phyloP scores from a whole-genome alignment of 2,113 vertebrate species.

The Corythoichthys intestinalis region DNA sequence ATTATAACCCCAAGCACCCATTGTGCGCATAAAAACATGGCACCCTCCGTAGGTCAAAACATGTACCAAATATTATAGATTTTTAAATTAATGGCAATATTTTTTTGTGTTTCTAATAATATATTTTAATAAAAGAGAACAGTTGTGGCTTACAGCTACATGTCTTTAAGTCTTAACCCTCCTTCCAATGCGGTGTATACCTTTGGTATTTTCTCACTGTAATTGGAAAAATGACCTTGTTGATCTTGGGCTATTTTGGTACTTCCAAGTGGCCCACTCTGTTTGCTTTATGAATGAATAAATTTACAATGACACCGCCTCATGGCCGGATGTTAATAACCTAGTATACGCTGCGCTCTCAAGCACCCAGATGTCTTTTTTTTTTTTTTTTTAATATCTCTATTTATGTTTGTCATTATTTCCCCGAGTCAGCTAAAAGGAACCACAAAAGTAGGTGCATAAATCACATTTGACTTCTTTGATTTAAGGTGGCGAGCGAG shows the following conservation, averaged over 20 bases:
- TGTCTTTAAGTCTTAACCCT: no score
- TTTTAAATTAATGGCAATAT: no score
- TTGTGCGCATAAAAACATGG: no score
- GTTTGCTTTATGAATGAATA: conserved; percentile 72
- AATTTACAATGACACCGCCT: conserved; percentile 53
- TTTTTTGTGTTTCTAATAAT: no score
- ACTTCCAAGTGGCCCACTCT: conserved; percentile 56
- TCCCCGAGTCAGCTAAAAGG: conserved; percentile 68
- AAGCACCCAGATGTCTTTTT: conserved; percentile 35
- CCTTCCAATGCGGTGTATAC: no score
- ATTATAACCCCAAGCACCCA: no score
- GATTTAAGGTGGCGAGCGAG: conserved; percentile 60
- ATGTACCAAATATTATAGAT: no score
- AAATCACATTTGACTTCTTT: conserved; percentile 64
- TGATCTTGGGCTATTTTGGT: conserved; percentile 37
- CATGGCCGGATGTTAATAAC: conserved; percentile 65
- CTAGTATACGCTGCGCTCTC: conserved; percentile 70
- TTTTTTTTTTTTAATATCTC: conserved; percentile 57
- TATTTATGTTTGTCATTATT: conserved; percentile 74
- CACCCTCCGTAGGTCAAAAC: no score
- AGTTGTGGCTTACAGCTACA: no score
- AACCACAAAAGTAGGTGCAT: conserved; percentile 53
- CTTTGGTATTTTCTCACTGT: background rate
- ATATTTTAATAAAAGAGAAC: no score
- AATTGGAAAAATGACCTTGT: background rate